Evolutionary conservation across 23 tunicate species (phyloP).

Genomic region (Ciona savignyi): DNA sequence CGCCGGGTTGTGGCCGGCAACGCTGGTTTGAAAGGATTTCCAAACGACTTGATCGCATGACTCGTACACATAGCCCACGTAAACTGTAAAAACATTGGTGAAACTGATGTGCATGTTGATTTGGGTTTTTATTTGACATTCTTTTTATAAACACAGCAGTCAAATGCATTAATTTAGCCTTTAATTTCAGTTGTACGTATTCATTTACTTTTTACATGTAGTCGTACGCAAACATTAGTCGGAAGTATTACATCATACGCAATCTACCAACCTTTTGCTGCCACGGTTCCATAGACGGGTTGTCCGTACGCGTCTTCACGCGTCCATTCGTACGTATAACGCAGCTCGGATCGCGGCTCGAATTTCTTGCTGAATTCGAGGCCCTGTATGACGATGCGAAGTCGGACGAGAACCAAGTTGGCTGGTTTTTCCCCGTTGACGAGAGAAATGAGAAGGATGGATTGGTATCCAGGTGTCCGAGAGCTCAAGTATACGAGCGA

Average conservation of each 20-base stretch:
- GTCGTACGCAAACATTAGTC: no score
- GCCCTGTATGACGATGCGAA: slow-evolving; percentile 51
- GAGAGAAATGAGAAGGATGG: slow-evolving; percentile 32
- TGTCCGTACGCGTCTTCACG: slow-evolving; percentile 70
- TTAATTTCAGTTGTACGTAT: no score
- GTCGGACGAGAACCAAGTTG: slow-evolving; percentile 31
- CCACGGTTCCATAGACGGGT: slow-evolving; percentile 63
- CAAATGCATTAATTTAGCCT: background rate
- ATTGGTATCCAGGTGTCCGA: slow-evolving; percentile 54
- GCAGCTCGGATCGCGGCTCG: slow-evolving; percentile 50
- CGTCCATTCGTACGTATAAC: slow-evolving; percentile 67
- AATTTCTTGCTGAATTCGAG: slow-evolving; percentile 46
- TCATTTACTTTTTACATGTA: no score
- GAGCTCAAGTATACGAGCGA: slow-evolving; percentile 81
- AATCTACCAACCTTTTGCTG: slow-evolving; percentile 52
- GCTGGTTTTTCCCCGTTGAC: slow-evolving; percentile 40
- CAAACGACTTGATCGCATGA: slow-evolving; percentile 54
- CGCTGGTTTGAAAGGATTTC: slow-evolving; percentile 30
- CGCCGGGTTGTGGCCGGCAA: slow-evolving; percentile 63
- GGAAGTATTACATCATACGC: no score
- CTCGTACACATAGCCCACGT: slow-evolving; percentile 68
- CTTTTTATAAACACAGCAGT: background rate
- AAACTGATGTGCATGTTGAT: no score
- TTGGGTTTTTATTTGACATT: no score
- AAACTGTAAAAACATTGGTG: slow-evolving; percentile 44